Evolutionary conservation across 1,140 invertebrate species (phyloP), one percentile per base, ranked within the genome.

Genomic region (Musca domestica): DNA sequence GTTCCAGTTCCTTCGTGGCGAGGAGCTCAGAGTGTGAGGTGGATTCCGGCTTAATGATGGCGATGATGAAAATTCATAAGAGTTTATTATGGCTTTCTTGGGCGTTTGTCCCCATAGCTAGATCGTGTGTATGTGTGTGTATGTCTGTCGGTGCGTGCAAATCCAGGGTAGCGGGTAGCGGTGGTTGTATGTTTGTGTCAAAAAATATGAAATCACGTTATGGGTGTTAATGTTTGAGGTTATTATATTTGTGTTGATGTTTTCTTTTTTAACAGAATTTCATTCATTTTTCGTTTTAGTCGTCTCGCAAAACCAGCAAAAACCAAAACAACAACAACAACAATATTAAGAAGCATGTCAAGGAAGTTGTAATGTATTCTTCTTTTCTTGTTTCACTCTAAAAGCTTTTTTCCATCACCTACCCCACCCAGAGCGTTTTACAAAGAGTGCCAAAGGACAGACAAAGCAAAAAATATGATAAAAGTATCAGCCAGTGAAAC

Each of bases 171-270:
- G 17, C 48, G 48, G 48, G 20, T 20, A 51, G 22, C 34, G 7
- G 56, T 58, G 23, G 52, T 25, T n/a, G 41, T 34, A 34, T 61
- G 56, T 41, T 41, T 12, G 34, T 61, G 56, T 61, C 56, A 61
- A 61, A 61, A 61, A 34, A 61, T 34, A 61, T 61, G 56, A 61
- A 61, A 61, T 61, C 56, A 61, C 56, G 56, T 61, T 61, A 61
- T 19, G 9, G 56, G 56, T 30, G 56, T 61, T 61, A 61, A 61
- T 61, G 30, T 61, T 61, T 61, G 56, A 61, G 56, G 56, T 61
- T 61, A 61, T 61, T 61, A 61, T 19, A 61, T 61, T 61, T 61
- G 56, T 54, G 14, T 54, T 51, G 51, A 22, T 27, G 54, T 58
- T 58, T 41, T 41, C 34, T 41, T 61, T 41, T 20, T 9, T 41